Evolutionary conservation across 2,888 invertebrate species (phyloP).

Genomic region (Lingula anatina): DNA sequence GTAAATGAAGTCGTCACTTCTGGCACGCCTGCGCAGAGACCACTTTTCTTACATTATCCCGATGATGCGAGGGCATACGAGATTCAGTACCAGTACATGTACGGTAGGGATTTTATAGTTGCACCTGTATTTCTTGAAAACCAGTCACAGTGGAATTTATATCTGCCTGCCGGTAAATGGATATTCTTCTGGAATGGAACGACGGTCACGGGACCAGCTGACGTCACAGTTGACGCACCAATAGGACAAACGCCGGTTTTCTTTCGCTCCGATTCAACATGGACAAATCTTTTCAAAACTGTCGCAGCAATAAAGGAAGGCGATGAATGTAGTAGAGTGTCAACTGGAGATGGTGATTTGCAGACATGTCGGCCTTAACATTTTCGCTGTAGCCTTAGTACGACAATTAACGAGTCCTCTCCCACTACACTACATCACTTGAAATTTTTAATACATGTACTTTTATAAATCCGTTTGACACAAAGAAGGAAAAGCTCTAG

Average conservation of each 20-base stretch:
- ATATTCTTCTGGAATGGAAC: slow-evolving; percentile 24
- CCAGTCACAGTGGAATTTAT: slow-evolving; percentile 20
- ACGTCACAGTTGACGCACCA: slow-evolving; percentile 21
- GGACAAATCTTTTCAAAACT: no score
- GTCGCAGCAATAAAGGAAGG: no score
- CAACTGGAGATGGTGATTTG: no score
- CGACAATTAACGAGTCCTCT: no score
- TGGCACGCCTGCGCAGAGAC: slow-evolving; percentile 36
- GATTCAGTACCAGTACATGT: slow-evolving; percentile 36
- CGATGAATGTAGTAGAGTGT: no score
- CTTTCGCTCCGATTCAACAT: no score
- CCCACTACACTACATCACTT: no score
- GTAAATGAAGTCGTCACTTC: slow-evolving; percentile 14
- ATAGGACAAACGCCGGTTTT: slow-evolving; percentile 39
- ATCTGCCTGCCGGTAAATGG: slow-evolving; percentile 32
- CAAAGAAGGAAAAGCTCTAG: no score
- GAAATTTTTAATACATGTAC: no score
- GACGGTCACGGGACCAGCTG: slow-evolving; percentile 11
- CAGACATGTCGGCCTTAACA: no score
- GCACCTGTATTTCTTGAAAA: slow-evolving; percentile 30
- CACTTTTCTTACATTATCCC: slow-evolving; percentile 32
- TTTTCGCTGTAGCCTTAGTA: no score
- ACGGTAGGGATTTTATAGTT: slow-evolving; percentile 34
- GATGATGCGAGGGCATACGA: slow-evolving; percentile 17
- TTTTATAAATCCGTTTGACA: no score